These are phyloP conservation scores for Fistularia commersonii DNA, from an alignment of 2,797 vertebrate species.

Conservation along the genomic window DNA sequence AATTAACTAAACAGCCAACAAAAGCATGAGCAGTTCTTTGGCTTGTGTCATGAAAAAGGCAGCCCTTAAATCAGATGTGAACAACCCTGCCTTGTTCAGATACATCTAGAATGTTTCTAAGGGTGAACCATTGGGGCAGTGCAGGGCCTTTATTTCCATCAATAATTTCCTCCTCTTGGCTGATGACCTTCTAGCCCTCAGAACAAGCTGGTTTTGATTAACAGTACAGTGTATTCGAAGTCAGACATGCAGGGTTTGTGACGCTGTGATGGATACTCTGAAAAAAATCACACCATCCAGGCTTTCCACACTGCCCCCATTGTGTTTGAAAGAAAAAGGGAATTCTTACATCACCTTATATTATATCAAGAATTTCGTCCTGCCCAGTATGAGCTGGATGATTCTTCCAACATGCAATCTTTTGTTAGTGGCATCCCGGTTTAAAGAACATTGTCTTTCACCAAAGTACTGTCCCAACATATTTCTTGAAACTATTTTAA, in stretches of 20 bases:
- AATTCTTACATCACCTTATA: slow-evolving; percentile 65
- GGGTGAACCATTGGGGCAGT: slow-evolving; percentile 36
- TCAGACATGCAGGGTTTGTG: slow-evolving; percentile 73
- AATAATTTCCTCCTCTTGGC: slow-evolving; percentile 57
- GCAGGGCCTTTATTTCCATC: slow-evolving; percentile 69
- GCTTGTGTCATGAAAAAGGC: slow-evolving; percentile 65
- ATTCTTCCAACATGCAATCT: slow-evolving; percentile 53
- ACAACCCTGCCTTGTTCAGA: slow-evolving; percentile 65
- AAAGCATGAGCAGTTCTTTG: slow-evolving; percentile 70
- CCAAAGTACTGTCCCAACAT: slow-evolving; percentile 1
- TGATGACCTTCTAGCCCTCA: slow-evolving; percentile 63
- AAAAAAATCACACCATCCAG: slow-evolving; percentile 58
- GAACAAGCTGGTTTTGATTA: slow-evolving; percentile 78
- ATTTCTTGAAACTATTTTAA: slow-evolving; percentile 16
- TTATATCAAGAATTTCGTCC: slow-evolving; percentile 62
- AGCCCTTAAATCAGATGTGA: slow-evolving; percentile 73
- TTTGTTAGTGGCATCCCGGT: slow-evolving; percentile 47
- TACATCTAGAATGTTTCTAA: slow-evolving; percentile 35
- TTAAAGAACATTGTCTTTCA: slow-evolving; percentile 55
- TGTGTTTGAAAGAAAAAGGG: slow-evolving; percentile 61
- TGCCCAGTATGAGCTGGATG: slow-evolving; percentile 42
- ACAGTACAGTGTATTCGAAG: slow-evolving; percentile 77
- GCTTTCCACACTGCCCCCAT: slow-evolving; percentile 66
- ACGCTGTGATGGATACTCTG: slow-evolving; percentile 76
- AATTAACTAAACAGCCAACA: slow-evolving; percentile 67